Percentiles rank a stretch among this genome's conserved stretches.
phyloP scores from a whole-genome alignment of 2,888 invertebrate genomes.

The Eristalis tenax region DNA sequence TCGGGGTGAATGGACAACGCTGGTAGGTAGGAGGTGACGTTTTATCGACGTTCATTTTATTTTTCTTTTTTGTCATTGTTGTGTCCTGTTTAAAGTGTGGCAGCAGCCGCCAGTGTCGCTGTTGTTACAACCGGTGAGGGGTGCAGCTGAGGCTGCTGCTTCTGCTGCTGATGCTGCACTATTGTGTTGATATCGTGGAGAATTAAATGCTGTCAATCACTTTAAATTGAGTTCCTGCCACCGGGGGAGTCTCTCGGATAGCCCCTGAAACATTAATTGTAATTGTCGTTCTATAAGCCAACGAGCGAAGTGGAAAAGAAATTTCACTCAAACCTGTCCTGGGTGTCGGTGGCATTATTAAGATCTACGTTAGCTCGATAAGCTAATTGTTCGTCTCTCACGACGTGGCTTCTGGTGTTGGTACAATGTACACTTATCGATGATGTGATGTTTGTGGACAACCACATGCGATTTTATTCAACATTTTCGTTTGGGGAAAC shows the following conservation, averaged over 20 bases:
- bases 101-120: neutral
- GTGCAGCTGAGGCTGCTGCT: neutral
- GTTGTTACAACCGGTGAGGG: neutral
- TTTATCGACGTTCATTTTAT: constrained; percentile 55
- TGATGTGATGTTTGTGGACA: neutral
- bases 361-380: constrained; percentile 12
- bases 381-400: constrained; percentile 1
- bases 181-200: constrained; percentile 48
- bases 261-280: constrained; percentile 22
- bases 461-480: no score
- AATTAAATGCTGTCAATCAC: constrained; percentile 63
- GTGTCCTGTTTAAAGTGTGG: constrained; percentile 36
- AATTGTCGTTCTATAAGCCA: constrained; percentile 19
- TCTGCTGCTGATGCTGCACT: constrained; percentile 5
- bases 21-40: constrained; percentile 12
- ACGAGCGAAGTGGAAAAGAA: constrained; percentile 13
- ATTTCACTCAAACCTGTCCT: constrained; percentile 12
- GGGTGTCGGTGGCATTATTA: constrained; percentile 6
- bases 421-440: neutral
- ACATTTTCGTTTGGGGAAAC: no score
- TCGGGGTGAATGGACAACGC: constrained; percentile 5
- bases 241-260: constrained; percentile 5
- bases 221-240: constrained; percentile 39
- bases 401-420: neutral
- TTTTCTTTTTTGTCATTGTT: constrained; percentile 33